Evolutionary conservation across 2,888 invertebrate species (phyloP), one percentile per base, ranked within the genome.

Genomic region (Patella caerulea): DNA sequence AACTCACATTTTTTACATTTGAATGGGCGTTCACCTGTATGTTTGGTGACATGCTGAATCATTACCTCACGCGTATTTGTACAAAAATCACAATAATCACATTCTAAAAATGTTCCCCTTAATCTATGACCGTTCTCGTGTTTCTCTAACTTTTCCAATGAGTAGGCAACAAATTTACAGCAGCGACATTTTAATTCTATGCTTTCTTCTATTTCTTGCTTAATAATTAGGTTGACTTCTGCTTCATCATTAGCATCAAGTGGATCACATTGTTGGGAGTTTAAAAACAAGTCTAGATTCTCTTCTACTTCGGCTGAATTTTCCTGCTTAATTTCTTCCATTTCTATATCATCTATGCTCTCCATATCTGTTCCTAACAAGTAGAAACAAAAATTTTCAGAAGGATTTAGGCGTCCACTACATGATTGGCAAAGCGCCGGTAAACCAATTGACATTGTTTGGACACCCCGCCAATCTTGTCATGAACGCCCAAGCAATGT

Each of bases 1-100:
- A 83, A 85, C 0, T 74, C 65, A 83, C 88, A 87, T 15, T 81
- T 59, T 3, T 81, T 69, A 79, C 88, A 88, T 73, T 81, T 84
- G 71, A 85, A 86, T 12, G 83, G 84, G 70, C 84, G 85, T 52
- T 80, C 81, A 52, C 82, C 82, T n/a, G 84, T 86, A 75, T 88
- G 87, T 71, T 78, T 81, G 3, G 84, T 83, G 72, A 84, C 84
- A 81, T 88, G 88, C 72, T 85, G 83, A 14, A 79, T 75, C 17
- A 84, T 73, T 3, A 71, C 77, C 56, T 79, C 79, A 19, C 73
- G 76, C 19, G 80, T 75, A 56, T 78, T 81, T 19, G 84, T 82
- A 70, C 69, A 76, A 75, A 81, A 84, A 12, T 85, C 81, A 79
- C 87, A 87, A 72, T 78, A 84, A 17, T 81, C 74, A 78, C 87